Percentiles rank a stretch among this genome's conserved stretches.
These are phyloP conservation scores for Chlamydotis undulata DNA, from an alignment of 2,113 vertebrate species.

Conservation along the genomic window DNA sequence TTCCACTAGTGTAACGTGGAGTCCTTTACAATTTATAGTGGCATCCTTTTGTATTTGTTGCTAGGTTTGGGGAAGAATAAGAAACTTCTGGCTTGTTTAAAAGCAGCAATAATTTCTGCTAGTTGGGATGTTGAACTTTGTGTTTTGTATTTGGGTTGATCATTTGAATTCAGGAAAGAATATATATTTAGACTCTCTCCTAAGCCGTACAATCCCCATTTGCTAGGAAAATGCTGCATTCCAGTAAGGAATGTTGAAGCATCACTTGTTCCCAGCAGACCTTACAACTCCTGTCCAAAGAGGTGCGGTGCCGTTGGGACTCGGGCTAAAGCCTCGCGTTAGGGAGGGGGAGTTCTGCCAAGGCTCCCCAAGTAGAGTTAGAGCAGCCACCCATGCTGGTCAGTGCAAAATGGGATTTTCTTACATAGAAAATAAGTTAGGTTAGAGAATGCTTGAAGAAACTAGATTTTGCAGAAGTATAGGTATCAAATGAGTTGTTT, in stretches of 20 bases:
- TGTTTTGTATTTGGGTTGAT: background rate
- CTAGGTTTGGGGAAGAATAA: background rate
- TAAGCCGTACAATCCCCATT: background rate
- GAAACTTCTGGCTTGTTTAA: background rate
- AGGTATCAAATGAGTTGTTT: background rate
- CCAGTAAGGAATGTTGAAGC: background rate
- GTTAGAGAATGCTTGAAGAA: background rate
- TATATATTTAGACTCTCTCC: background rate
- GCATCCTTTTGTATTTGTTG: background rate
- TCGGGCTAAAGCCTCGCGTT: background rate
- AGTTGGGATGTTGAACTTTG: background rate
- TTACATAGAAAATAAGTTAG: background rate
- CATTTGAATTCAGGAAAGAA: background rate
- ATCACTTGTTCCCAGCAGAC: background rate
- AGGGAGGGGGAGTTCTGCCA: background rate
- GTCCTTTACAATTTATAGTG: background rate
- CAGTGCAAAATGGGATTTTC: background rate
- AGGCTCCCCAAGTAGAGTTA: background rate
- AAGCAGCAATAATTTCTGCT: background rate
- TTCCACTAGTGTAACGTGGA: background rate
- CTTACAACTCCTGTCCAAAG: background rate
- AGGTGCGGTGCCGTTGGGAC: accelerated
- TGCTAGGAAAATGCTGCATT: background rate
- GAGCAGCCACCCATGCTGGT: background rate
- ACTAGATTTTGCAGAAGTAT: background rate